Conservation (phyloP, 2,113 vertebrate genomes). For the Pyxicephalus adspersus region DNA sequence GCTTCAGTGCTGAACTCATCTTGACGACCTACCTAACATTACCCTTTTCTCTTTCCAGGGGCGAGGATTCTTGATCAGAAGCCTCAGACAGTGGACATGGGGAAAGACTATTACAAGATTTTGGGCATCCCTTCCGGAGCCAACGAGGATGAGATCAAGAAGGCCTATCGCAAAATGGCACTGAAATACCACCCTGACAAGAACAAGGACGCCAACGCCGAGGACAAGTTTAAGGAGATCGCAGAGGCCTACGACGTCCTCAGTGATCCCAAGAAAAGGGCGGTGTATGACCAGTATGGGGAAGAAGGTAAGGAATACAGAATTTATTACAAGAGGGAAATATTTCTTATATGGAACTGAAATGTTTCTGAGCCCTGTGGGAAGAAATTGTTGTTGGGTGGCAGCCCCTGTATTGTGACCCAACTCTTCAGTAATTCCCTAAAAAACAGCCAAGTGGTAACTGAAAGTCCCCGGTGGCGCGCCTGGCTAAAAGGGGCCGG, state of each 20-base stretch:
- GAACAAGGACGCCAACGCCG: conserved; percentile 91
- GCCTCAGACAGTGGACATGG: conserved; percentile 80
- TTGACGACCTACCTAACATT: neutral
- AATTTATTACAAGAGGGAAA: neutral
- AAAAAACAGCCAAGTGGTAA: too few species aligned
- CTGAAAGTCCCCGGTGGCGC: too few species aligned
- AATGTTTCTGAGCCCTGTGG: too few species aligned
- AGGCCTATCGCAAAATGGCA: conserved; percentile 96
- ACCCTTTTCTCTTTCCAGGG: conserved; percentile 31
- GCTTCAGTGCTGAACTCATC: too few species aligned
- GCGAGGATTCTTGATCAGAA: conserved; percentile 77
- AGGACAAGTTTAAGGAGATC: conserved; percentile 98
- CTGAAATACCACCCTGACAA: conserved; percentile 97
- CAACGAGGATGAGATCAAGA: conserved; percentile 97
- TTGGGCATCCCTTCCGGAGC: conserved; percentile 89
- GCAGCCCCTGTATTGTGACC: too few species aligned
- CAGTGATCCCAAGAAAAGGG: conserved; percentile 95
- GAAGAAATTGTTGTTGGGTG: too few species aligned
- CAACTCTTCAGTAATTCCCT: too few species aligned
- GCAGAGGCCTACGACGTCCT: conserved; percentile 97
- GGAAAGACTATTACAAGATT: conserved; percentile 98
- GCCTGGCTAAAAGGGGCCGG: too few species aligned
- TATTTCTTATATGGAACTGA: too few species aligned
- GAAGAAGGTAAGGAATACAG: conserved; percentile 88
- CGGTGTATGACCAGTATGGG: conserved; percentile 93